A percentile compares a stretch with the other conserved stretches of the same genome.
phyloP scores from a whole-genome alignment of 2,888 invertebrate species.

The Pandemis cinnamomeana region DNA sequence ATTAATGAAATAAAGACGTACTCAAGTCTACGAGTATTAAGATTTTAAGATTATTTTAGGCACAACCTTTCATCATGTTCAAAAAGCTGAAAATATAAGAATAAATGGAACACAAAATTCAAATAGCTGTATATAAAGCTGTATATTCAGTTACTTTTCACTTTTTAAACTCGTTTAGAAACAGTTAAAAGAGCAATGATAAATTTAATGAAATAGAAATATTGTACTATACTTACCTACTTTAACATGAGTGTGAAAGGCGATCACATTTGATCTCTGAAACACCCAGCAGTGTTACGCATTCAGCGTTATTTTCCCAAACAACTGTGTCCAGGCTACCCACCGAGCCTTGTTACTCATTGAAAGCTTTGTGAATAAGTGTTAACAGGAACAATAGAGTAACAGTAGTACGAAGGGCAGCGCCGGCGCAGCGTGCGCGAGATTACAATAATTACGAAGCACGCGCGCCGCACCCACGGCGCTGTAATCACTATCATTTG shows the following conservation, averaged over 20 bases:
- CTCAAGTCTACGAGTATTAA: slow-evolving; percentile 7
- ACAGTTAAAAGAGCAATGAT: background rate
- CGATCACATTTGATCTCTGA: slow-evolving; percentile 17
- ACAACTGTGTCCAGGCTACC: slow-evolving; percentile 16
- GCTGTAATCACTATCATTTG: slow-evolving; percentile 82
- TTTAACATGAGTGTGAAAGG: background rate
- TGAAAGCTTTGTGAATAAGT: slow-evolving; percentile 43
- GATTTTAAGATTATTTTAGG: background rate
- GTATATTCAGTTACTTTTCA: too few species aligned
- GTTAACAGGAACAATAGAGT: slow-evolving; percentile 49
- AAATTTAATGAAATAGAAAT: background rate
- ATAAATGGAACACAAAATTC: background rate
- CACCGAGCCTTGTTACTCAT: slow-evolving; percentile 16
- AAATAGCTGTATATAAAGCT: background rate
- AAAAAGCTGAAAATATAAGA: background rate
- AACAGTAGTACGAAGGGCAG: slow-evolving; percentile 48
- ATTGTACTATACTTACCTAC: background rate
- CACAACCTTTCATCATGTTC: background rate
- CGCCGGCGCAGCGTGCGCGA: slow-evolving; percentile 61
- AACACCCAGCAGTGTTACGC: slow-evolving; percentile 22
- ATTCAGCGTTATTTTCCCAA: slow-evolving; percentile 34
- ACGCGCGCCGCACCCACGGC: slow-evolving; percentile 69
- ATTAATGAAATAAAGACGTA: slow-evolving; percentile 27
- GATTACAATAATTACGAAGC: slow-evolving; percentile 82
- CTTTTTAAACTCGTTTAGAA: too few species aligned